Conservation (phyloP, 2,888 invertebrate species). For the Cephus rjabovi region DNA sequence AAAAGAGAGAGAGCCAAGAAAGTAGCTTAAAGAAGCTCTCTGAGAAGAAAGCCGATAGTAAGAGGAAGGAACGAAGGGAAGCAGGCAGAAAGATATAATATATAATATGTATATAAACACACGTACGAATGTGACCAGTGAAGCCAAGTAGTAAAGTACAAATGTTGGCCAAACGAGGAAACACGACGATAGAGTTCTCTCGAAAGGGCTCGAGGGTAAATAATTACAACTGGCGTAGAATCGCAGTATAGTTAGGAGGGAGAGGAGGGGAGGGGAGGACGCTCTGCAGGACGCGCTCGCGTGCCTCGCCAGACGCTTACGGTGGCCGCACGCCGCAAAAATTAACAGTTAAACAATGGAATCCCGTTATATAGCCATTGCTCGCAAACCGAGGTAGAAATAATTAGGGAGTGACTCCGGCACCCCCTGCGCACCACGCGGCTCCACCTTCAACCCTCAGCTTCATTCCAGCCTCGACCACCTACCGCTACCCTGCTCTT, state of each 20-base stretch:
- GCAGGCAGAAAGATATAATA: no score
- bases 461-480: no score
- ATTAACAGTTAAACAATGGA: constrained; percentile 59
- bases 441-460: constrained; percentile 14
- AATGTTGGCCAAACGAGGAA: constrained; percentile 30
- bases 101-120: no score
- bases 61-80: no score
- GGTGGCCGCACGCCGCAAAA: constrained; percentile 49
- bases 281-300: constrained; percentile 30
- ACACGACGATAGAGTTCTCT: constrained; percentile 32
- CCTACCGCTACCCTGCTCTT: no score
- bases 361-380: constrained; percentile 52
- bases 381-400: constrained; percentile 52
- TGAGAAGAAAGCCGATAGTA: no score
- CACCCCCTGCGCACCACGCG: background rate
- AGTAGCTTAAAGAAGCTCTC: no score
- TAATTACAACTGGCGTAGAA: constrained; percentile 42
- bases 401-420: constrained; percentile 43
- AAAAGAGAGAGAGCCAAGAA: no score
- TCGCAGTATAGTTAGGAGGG: constrained; percentile 12
- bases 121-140: no score
- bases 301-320: constrained; percentile 36
- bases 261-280: background rate
- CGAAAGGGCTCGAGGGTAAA: constrained; percentile 31
- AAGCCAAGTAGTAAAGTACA: constrained; percentile 12